A percentile compares a stretch with the other conserved stretches of the same genome.
Conservation (phyloP, 2,797 vertebrate genomes). For the Epinephelus malabaricus region DNA sequence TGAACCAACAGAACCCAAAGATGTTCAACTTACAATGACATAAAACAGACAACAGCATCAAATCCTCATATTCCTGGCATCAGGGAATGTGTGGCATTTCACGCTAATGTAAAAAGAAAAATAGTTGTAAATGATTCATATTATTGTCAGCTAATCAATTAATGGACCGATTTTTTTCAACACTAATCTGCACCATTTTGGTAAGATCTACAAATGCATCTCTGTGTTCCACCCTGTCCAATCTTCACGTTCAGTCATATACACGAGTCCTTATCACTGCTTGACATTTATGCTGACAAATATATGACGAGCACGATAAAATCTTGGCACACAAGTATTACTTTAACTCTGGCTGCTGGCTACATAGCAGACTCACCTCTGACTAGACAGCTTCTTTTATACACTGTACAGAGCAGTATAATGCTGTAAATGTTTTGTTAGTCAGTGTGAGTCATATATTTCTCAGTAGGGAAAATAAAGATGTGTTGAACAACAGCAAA, state of each 20-base stretch:
- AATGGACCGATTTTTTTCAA: background rate
- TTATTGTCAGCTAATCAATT: background rate
- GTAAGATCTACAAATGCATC: background rate
- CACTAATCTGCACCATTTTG: background rate
- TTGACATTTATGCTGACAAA: slow-evolving; percentile 20
- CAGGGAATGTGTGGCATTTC: background rate
- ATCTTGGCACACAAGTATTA: background rate
- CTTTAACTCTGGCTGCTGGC: background rate
- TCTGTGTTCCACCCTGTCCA: background rate
- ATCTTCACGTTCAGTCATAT: background rate
- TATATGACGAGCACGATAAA: slow-evolving; percentile 17
- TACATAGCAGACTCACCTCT: slow-evolving; percentile 2
- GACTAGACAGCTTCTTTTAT: background rate
- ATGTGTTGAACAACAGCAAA: background rate
- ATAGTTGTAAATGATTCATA: background rate
- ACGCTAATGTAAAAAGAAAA: background rate
- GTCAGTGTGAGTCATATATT: background rate
- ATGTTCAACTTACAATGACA: too few relatives aligned
- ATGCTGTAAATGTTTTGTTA: slow-evolving; percentile 5
- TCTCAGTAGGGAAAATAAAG: background rate
- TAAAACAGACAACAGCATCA: background rate
- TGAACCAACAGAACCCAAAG: background rate
- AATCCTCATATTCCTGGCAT: background rate
- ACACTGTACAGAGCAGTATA: background rate
- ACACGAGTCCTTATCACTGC: background rate